phyloP scores from a whole-genome alignment of 2,113 vertebrate species.

The Clarias macrocephalus region DNA sequence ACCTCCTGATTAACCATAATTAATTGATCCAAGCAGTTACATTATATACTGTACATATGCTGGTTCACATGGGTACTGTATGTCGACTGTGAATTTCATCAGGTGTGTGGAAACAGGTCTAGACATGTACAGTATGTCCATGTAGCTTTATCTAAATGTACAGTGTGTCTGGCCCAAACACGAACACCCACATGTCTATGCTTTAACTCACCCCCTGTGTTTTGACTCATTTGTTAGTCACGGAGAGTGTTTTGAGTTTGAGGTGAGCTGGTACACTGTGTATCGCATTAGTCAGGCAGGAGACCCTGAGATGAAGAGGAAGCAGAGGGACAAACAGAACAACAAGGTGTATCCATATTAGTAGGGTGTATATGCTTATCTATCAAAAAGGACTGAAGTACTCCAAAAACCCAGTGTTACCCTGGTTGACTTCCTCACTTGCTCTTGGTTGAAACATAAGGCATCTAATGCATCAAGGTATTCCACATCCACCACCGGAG shows the following conservation, averaged over 20 bases:
- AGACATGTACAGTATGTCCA: not conserved
- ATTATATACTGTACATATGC: too few relatives aligned
- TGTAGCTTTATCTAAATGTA: not conserved
- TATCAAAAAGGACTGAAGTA: not conserved
- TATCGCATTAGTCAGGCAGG: not conserved
- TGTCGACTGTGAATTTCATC: not conserved
- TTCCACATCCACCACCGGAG: too few relatives aligned
- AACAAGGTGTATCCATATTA: not conserved
- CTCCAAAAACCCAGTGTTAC: not conserved
- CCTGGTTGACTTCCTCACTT: not conserved
- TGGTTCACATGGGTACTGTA: too few relatives aligned
- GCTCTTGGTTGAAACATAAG: not conserved
- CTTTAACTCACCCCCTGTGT: not conserved
- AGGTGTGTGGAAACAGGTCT: not conserved
- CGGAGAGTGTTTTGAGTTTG: not conserved
- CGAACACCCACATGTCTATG: too few relatives aligned
- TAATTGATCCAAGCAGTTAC: not conserved
- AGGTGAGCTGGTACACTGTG: not conserved
- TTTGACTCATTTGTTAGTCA: conserved; percentile 8
- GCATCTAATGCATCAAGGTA: not conserved
- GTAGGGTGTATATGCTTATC: not conserved
- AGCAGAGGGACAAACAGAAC: not conserved
- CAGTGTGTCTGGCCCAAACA: not conserved
- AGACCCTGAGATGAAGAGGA: not conserved
- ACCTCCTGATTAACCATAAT: too few relatives aligned